phyloP scores from a whole-genome alignment of 2,113 vertebrate species.

The Crotophaga sulcirostris region DNA sequence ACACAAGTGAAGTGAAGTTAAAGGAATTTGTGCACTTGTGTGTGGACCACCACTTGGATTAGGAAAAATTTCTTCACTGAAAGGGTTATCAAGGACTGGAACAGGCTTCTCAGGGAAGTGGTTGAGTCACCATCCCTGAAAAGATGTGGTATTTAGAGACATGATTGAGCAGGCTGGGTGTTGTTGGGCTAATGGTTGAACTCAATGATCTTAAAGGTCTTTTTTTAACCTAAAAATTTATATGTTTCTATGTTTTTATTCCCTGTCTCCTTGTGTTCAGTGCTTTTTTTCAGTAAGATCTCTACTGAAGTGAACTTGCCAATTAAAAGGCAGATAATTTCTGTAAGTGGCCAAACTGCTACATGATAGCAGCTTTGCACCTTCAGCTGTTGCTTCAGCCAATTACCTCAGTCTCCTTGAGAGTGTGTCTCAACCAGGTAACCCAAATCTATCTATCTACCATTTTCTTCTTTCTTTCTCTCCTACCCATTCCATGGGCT shows the following conservation, averaged over 20 bases:
- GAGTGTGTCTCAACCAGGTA: background rate
- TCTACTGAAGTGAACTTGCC: background rate
- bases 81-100: background rate
- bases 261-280: background rate
- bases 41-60: background rate
- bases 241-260: background rate
- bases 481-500: background rate
- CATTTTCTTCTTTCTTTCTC: background rate
- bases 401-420: background rate
- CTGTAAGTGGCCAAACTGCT: background rate
- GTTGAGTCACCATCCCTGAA: background rate
- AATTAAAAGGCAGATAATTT: background rate
- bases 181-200: background rate
- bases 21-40: background rate
- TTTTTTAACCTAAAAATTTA: background rate
- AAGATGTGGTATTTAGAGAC: accelerated
- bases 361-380: background rate
- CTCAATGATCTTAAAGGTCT: background rate
- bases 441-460: background rate
- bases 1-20: accelerated
- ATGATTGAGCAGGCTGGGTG: background rate
- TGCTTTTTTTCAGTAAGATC: background rate
- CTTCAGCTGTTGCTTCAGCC: background rate
- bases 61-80: background rate
- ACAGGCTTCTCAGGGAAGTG: background rate